phyloP scores from a whole-genome alignment of 2,113 vertebrate species.

The Lepisosteus osseus region DNA sequence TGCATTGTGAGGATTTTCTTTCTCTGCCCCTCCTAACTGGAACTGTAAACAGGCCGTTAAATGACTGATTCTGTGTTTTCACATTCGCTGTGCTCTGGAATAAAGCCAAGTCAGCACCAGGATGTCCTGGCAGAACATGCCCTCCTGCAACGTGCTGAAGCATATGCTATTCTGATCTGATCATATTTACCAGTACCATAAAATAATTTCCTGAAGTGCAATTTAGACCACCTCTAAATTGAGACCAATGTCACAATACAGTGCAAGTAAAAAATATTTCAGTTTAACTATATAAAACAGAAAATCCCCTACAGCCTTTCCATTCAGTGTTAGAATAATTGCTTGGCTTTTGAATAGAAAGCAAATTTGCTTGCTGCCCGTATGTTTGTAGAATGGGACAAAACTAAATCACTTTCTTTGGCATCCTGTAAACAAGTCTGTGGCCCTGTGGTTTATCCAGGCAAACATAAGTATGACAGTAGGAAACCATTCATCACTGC shows the following conservation, averaged over 20 bases:
- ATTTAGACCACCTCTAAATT: neutral
- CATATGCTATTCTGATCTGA: slow-evolving; percentile 7
- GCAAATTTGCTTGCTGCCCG: no score
- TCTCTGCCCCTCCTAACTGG: neutral
- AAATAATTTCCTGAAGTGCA: neutral
- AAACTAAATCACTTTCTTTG: no score
- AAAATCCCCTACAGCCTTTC: no score
- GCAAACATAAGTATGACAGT: no score
- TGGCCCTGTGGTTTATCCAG: no score
- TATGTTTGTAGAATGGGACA: no score
- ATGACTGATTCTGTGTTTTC: slow-evolving; percentile 7
- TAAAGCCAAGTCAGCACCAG: neutral
- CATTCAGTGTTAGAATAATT: no score
- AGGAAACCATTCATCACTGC: no score
- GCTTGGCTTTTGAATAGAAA: no score
- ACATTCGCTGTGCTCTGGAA: neutral
- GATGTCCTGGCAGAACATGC: neutral
- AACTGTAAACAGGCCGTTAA: slow-evolving; percentile 10
- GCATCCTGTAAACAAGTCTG: no score
- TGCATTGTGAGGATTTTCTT: neutral
- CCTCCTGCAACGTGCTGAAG: neutral
- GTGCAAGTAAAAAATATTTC: neutral
- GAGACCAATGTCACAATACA: neutral
- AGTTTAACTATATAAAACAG: no score
- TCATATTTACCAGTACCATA: slow-evolving; percentile 1